Evolutionary conservation across 1,140 invertebrate genomes (phyloP).

Genomic region (Drosophila rufa): DNA sequence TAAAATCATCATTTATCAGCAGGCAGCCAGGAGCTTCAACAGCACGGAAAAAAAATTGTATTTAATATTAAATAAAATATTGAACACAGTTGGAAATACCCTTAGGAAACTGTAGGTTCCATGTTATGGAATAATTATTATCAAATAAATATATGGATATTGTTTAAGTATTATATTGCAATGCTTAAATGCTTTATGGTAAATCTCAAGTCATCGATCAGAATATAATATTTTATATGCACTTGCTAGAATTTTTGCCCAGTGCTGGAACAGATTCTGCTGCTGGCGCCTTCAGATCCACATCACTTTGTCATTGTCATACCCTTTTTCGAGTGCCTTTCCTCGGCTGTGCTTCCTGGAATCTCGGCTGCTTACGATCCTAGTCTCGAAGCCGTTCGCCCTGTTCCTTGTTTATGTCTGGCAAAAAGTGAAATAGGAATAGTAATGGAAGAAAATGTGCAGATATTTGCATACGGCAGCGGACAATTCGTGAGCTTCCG

Average conservation of each 20-base stretch:
- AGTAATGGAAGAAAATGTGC: conserved; percentile 23
- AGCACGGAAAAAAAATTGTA: not conserved
- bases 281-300: conserved; percentile 68
- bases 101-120: too few relatives aligned
- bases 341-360: conserved; percentile 48
- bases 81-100: not conserved
- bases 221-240: not conserved
- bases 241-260: not conserved
- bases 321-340: conserved; percentile 65
- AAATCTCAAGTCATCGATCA: not conserved
- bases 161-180: too few relatives aligned
- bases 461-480: conserved; percentile 66
- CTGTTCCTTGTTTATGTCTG: conserved; percentile 42
- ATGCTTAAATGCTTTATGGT: too few relatives aligned
- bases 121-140: too few relatives aligned
- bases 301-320: conserved; percentile 83
- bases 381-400: conserved; percentile 23
- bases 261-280: conserved; percentile 4
- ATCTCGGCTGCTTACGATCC: conserved; percentile 48
- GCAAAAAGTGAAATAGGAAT: conserved; percentile 6
- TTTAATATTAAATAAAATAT: not conserved
- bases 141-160: too few relatives aligned
- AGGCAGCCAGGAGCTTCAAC: conserved; percentile 20
- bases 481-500: conserved; percentile 43
- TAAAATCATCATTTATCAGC: conserved; percentile 82